Evolutionary conservation across 2,113 vertebrate genomes (phyloP).

Genomic region (Cyprinodon tularosa): DNA sequence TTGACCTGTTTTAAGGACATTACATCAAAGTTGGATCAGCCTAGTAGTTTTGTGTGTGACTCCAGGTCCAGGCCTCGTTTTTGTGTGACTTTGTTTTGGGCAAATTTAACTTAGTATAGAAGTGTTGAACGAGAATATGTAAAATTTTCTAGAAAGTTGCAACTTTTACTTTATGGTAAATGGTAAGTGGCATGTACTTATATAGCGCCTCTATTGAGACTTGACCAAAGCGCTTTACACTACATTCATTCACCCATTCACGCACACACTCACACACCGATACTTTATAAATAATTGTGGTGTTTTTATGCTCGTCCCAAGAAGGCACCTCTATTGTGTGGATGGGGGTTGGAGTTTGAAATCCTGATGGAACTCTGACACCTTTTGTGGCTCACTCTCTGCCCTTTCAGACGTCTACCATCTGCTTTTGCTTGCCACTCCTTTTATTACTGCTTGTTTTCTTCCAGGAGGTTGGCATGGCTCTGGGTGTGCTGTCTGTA

Average conservation of each 20-base stretch:
- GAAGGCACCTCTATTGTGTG: constrained; percentile 40
- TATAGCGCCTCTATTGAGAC: no score
- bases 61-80: no score
- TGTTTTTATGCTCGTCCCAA: background rate
- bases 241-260: no score
- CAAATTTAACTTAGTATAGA: no score
- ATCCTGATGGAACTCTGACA: constrained; percentile 51
- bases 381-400: constrained; percentile 33
- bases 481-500: constrained; percentile 44
- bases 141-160: background rate
- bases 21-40: no score
- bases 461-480: constrained; percentile 31
- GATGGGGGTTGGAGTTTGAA: constrained; percentile 33
- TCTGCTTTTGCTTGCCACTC: constrained; percentile 43
- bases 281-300: background rate
- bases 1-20: no score
- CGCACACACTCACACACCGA: no score
- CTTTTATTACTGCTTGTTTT: constrained; percentile 11
- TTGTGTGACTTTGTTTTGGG: no score
- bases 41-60: no score
- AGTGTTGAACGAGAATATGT: no score
- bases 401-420: constrained; percentile 53
- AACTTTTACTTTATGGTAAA: background rate
- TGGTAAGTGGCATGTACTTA: no score
- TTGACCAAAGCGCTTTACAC: no score